Base-by-base conservation (phyloP, 2,113 vertebrate species). In the Tonatia bakeri region DNA sequence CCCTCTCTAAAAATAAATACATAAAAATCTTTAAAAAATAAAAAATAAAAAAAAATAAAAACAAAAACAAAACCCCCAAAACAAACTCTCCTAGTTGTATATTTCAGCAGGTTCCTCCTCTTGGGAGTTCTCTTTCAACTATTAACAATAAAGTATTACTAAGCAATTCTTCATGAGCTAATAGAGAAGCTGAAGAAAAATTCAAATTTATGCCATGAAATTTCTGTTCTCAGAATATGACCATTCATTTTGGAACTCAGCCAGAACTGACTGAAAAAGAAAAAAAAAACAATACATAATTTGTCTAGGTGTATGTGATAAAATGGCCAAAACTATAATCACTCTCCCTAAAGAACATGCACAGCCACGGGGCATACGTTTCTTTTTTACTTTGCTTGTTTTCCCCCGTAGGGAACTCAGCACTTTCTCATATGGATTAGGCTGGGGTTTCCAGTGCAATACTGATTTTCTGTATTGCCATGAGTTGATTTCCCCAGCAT, bases 321-420 rank as follows among this genome's bases (percentile, higher is more conserved):
- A 88, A 95, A 93, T 50, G 64, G 43, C 70, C 43, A 87, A 88
- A 84, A 89, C 82, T 64, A 83, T 86, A 96, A 80, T 54, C 73
- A 80, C 69, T n/a, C 77, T 47, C 69, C 75, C 75, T 91, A 86
- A 69, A 94, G 50, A 94, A 43, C 43, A 67, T 77, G 77, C 83
- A 47, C 17, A 83, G 86, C 81, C 69, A 77, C 12, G 26, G 64
- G 67, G 64, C 36, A 70, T 17, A 65, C 0, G 61, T 80, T 91
- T 93, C 73, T 94, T n/a, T 94, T 85, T 92, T 72, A 70, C 64
- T 97, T 87, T 70, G 54, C 59, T 52, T 59, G 19, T 70, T 96
- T 96, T 95, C 61, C 65, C 47, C 86, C 82, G n/a, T 70, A 77
- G 47, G 45, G 65, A 95, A 72, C 88, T 91, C 24, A 31, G n/a